Evolutionary conservation across 2,888 invertebrate genomes (phyloP).

Genomic region (Lasius fuliginosus): DNA sequence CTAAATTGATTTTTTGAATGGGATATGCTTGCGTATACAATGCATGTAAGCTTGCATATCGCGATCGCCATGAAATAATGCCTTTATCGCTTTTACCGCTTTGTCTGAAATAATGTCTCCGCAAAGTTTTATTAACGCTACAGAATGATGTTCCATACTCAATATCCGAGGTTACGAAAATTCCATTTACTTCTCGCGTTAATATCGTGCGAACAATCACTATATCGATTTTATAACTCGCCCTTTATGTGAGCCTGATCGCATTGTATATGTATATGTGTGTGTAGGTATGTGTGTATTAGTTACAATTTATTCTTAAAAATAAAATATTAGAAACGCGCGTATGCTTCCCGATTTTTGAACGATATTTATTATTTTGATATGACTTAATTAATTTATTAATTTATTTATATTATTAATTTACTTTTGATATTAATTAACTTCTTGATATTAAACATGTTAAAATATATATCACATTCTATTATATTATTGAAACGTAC

Average conservation of each 20-base stretch:
- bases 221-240: slow-evolving; percentile 26
- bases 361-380: not conserved
- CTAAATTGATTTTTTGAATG: slow-evolving; percentile 15
- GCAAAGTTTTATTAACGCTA: slow-evolving; percentile 58
- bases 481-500: not conserved
- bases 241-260: not conserved
- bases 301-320: not conserved
- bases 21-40: not conserved
- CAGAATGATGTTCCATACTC: slow-evolving; percentile 22
- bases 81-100: not conserved
- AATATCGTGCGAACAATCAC: slow-evolving; percentile 39
- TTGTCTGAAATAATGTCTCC: slow-evolving; percentile 29
- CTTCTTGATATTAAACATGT: not conserved
- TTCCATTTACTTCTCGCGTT: slow-evolving; percentile 31
- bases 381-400: too few relatives aligned
- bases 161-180: slow-evolving; percentile 6
- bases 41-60: not conserved
- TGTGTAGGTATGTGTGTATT: not conserved
- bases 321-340: not conserved
- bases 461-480: not conserved
- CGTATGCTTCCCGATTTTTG: not conserved
- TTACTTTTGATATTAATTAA: not conserved
- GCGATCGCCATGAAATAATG: slow-evolving; percentile 28
- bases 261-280: not conserved
- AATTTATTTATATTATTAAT: not conserved